Conservation (phyloP, 2,113 vertebrate species). For the cat (Felis catus) region F.catus_Fca126_mat1.0 CM031419.1:17576001-17576500, state of each 20-base stretch:
- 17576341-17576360: neutral
- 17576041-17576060: neutral
- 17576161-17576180: neutral
- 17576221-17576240: neutral
- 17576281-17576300: slow-evolving; percentile 35
- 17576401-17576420: too few species aligned
- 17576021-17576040: neutral
- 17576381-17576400: neutral
- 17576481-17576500: rapidly evolving
- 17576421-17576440: rapidly evolving
- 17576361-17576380: neutral
- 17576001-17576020: neutral
- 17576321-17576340: neutral
- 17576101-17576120: neutral
- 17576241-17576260: neutral
- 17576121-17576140: neutral
- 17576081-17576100: neutral
- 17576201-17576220: neutral
- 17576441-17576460: rapidly evolving
- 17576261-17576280: neutral
- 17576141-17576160: neutral
- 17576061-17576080: neutral
- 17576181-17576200: neutral
- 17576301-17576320: neutral
- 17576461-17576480: slow-evolving; percentile 73